These are phyloP conservation scores for Bibio marci DNA, from an alignment of 2,888 invertebrate genomes.

Conservation along the genomic window DNA sequence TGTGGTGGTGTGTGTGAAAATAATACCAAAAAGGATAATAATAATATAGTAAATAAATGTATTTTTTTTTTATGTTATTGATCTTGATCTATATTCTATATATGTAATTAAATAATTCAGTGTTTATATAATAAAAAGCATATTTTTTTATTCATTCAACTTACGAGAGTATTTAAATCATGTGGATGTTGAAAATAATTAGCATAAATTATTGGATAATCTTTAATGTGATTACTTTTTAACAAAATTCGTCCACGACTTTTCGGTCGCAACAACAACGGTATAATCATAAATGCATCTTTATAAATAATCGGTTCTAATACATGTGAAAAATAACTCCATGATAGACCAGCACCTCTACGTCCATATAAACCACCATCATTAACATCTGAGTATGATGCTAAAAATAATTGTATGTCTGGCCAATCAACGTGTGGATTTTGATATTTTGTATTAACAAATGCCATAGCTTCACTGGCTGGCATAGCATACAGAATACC, in stretches of 20 bases:
- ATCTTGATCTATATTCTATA: not conserved
- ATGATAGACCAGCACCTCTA: constrained; percentile 44
- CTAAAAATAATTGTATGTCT: constrained; percentile 60
- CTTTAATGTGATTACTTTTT: constrained; percentile 45
- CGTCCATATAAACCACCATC: constrained; percentile 63
- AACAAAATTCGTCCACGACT: constrained; percentile 54
- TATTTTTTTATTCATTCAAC: too few relatives aligned
- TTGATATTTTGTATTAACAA: constrained; percentile 55
- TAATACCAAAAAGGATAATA: constrained; percentile 9
- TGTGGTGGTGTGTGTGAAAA: too few relatives aligned
- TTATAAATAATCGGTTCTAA: constrained; percentile 53
- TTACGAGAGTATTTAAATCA: constrained; percentile 55
- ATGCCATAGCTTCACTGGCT: constrained; percentile 63
- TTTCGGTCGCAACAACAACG: constrained; percentile 52
- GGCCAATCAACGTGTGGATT: constrained; percentile 51
- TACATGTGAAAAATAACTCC: constrained; percentile 47
- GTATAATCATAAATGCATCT: constrained; percentile 49
- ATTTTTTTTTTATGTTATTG: too few relatives aligned
- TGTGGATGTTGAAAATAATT: constrained; percentile 63
- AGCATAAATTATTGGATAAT: constrained; percentile 70
- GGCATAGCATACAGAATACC: constrained; percentile 62
- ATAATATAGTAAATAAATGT: too few relatives aligned
- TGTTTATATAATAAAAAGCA: not conserved
- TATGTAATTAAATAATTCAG: not conserved
- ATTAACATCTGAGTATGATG: constrained; percentile 55